These are phyloP conservation scores for Sweltsa coloradensis DNA, from an alignment of 1,140 invertebrate genomes.

Conservation along the genomic window DNA sequence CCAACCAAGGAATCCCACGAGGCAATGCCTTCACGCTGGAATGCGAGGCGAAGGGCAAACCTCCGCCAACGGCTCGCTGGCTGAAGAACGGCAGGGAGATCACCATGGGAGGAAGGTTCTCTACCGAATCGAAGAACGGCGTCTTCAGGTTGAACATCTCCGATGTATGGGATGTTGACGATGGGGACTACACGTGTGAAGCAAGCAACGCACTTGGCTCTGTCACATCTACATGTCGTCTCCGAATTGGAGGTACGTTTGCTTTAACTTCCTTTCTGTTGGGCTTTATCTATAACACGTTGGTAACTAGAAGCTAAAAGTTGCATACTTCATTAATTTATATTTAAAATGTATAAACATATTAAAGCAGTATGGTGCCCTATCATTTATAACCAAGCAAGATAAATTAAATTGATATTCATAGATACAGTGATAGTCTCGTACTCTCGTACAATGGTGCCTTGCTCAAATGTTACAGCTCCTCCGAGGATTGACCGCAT, in stretches of 20 bases:
- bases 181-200: conserved; percentile 94
- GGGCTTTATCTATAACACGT: too few species aligned
- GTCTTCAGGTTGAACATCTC: conserved; percentile 76
- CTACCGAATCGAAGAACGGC: conserved; percentile 61
- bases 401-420: not conserved
- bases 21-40: conserved; percentile 78
- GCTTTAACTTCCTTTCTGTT: too few species aligned
- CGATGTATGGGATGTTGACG: conserved; percentile 84
- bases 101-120: conserved; percentile 52
- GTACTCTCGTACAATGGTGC: conserved; percentile 9
- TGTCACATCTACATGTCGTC: conserved; percentile 67
- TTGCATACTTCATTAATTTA: conserved; percentile 9
- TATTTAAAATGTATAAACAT: too few species aligned
- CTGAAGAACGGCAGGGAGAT: conserved; percentile 85
- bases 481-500: conserved; percentile 90
- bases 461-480: conserved; percentile 32
- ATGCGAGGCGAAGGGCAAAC: conserved; percentile 82
- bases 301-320: too few species aligned
- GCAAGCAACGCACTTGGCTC: conserved; percentile 85
- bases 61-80: conserved; percentile 82
- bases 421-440: not conserved
- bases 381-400: not conserved
- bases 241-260: conserved; percentile 83
- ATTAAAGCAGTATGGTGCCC: too few species aligned
- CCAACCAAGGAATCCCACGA: conserved; percentile 65